phyloP scores from a whole-genome alignment of 2,888 invertebrate species.

The Meteorus colon region DNA sequence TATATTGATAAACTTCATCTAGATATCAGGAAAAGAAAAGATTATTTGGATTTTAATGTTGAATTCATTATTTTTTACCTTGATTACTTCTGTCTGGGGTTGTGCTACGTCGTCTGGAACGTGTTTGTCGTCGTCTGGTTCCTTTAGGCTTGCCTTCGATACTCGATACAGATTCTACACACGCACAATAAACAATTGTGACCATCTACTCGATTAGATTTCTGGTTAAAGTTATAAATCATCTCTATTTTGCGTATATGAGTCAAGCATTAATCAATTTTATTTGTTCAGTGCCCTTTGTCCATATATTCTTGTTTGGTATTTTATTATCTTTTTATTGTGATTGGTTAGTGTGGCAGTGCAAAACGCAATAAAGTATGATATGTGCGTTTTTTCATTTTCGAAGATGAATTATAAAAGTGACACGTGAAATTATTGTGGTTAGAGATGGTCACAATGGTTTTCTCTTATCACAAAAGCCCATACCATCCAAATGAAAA shows the following conservation, averaged over 20 bases:
- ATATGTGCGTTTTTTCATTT: background rate
- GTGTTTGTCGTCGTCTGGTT: slow-evolving; percentile 68
- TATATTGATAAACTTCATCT: no score
- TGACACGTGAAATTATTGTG: slow-evolving; percentile 30
- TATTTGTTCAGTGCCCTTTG: slow-evolving; percentile 10
- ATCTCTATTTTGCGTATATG: background rate
- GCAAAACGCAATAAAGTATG: background rate
- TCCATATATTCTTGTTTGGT: slow-evolving; percentile 26
- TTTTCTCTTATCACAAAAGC: slow-evolving; percentile 59
- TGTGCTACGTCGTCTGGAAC: slow-evolving; percentile 69
- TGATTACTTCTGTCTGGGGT: slow-evolving; percentile 68
- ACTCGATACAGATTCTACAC: slow-evolving; percentile 78
- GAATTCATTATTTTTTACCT: slow-evolving; percentile 60
- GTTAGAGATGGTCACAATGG: slow-evolving; percentile 71
- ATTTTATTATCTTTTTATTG: slow-evolving; percentile 24
- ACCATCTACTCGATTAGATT: slow-evolving; percentile 64
- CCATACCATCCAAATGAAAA: slow-evolving; percentile 55
- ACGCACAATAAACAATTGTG: slow-evolving; percentile 71
- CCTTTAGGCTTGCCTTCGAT: slow-evolving; percentile 76
- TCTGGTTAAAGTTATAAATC: slow-evolving; percentile 38
- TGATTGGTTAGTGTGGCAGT: background rate
- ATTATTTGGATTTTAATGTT: background rate
- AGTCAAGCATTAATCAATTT: background rate
- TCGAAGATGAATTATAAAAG: background rate
- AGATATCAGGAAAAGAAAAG: background rate